phyloP scores from a whole-genome alignment of 2,113 vertebrate genomes.

The Mesocricetus auratus region DNA sequence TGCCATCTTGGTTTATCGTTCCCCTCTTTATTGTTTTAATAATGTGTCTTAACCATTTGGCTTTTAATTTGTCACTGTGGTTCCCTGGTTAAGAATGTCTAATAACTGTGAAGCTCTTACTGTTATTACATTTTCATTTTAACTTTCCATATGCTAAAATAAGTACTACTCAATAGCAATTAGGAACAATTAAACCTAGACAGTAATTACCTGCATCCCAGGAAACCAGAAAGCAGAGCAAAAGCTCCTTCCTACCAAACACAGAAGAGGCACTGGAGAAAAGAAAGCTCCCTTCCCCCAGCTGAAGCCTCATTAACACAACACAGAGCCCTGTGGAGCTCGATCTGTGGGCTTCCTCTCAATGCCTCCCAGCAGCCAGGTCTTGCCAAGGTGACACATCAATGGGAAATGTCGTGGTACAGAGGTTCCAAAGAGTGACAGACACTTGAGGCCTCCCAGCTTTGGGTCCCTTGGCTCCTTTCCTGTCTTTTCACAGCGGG shows the following conservation, averaged over 20 bases:
- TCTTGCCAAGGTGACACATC: constrained; percentile 58
- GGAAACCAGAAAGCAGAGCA: constrained; percentile 40
- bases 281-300: not conserved
- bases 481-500: not conserved
- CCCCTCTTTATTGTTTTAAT: not conserved
- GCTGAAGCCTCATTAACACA: constrained; percentile 35
- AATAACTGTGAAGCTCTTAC: not conserved
- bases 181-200: constrained; percentile 65
- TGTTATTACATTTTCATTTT: constrained; percentile 55
- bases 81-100: constrained; percentile 31
- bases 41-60: constrained; percentile 11
- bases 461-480: not conserved
- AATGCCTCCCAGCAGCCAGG: not conserved
- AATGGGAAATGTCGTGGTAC: not conserved
- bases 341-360: constrained; percentile 6
- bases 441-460: not conserved
- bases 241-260: constrained; percentile 18
- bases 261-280: constrained; percentile 41
- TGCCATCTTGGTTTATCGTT: not conserved
- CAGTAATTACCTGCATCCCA: constrained; percentile 47
- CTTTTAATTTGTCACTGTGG: constrained; percentile 41
- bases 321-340: not conserved
- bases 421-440: not conserved
- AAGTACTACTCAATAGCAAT: constrained; percentile 60
- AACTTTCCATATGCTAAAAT: constrained; percentile 68